Evolutionary conservation across 2,113 vertebrate species (phyloP).

Genomic region (Donacobius atricapilla): DNA sequence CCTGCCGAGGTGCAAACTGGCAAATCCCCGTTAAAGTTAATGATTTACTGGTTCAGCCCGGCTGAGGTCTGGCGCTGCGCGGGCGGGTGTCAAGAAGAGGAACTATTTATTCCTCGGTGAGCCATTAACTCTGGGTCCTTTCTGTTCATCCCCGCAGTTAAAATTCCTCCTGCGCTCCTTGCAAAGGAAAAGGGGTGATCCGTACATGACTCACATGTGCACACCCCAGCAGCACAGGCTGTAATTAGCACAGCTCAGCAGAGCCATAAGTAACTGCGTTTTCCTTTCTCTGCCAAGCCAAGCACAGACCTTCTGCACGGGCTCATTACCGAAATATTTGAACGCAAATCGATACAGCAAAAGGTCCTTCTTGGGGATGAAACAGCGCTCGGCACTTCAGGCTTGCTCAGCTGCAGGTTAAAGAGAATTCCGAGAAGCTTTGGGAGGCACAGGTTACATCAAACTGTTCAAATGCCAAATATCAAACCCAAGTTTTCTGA

Average conservation of each 20-base stretch:
- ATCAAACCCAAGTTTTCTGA: not conserved
- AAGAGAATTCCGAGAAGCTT: not conserved
- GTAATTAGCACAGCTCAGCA: conserved; percentile 7
- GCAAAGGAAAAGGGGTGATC: conserved; percentile 13
- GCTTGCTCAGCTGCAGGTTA: not conserved
- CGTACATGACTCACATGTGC: not conserved
- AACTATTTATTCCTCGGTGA: conserved; percentile 62
- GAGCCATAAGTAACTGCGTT: not conserved
- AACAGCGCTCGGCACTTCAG: not conserved
- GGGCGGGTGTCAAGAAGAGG: conserved; percentile 48
- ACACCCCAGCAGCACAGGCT: not conserved
- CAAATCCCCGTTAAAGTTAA: conserved; percentile 46
- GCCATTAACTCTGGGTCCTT: conserved; percentile 40
- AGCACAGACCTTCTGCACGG: not conserved
- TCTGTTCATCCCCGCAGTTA: conserved; percentile 41
- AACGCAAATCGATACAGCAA: not conserved
- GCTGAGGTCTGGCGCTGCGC: conserved; percentile 42
- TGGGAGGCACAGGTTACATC: not conserved
- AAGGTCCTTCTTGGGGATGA: not conserved
- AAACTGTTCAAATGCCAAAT: not conserved
- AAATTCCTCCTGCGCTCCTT: conserved; percentile 29
- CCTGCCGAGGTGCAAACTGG: conserved; percentile 44
- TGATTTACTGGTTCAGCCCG: conserved; percentile 47
- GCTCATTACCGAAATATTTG: not conserved
- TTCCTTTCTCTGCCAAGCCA: not conserved